Percentiles rank a stretch among this genome's conserved stretches.
phyloP scores from a whole-genome alignment of 2,113 vertebrate genomes.

The Poicephalus gulielmi region DNA sequence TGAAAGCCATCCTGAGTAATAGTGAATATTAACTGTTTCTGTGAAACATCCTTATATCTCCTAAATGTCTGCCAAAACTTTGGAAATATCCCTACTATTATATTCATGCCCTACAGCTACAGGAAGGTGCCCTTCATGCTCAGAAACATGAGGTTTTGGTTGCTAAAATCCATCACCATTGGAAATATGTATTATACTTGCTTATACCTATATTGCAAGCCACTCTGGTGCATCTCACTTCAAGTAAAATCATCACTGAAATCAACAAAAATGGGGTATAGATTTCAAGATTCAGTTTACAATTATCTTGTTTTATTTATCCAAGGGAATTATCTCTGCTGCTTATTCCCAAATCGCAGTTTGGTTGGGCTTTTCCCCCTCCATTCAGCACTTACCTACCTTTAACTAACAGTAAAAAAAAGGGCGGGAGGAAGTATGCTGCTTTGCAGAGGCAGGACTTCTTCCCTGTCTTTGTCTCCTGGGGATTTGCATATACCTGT shows the following conservation, averaged over 20 bases:
- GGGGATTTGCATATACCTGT: not conserved
- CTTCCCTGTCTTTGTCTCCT: not conserved
- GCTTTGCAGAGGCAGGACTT: not conserved
- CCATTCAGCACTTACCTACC: not conserved
- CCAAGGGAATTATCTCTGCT: not conserved
- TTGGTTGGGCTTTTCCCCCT: not conserved
- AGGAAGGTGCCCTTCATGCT: not conserved
- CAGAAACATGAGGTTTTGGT: not conserved
- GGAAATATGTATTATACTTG: not conserved
- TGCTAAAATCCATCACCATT: not conserved
- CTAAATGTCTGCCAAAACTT: not conserved
- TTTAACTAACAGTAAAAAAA: not conserved
- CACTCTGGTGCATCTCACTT: not conserved
- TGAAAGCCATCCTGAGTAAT: not conserved
- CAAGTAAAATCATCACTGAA: not conserved
- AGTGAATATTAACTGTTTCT: not conserved
- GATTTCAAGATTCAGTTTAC: not conserved
- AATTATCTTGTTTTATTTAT: not conserved
- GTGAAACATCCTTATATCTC: not conserved
- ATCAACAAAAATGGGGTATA: not conserved
- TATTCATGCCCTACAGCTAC: not conserved
- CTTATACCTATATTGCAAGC: not conserved
- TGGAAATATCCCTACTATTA: not conserved
- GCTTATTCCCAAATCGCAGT: not conserved
- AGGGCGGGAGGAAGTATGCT: fast-evolving